A percentile compares a stretch with the other conserved stretches of the same genome.
Evolutionary conservation across 2,888 invertebrate species (phyloP).

Genomic region (Therioaphis trifolii): DNA sequence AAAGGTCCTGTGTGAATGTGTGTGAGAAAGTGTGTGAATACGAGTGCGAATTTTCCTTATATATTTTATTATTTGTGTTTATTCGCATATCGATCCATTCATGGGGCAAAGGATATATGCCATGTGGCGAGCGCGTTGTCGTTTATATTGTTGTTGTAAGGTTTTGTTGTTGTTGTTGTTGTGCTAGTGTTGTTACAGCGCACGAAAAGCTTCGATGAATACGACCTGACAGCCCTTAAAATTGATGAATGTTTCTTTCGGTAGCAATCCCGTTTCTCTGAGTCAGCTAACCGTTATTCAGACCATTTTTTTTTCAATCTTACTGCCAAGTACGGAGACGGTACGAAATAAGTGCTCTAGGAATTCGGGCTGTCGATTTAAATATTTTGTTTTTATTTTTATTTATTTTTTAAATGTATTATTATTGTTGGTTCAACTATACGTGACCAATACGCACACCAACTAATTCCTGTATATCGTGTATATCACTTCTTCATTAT

Average conservation of each 20-base stretch:
- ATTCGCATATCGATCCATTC: slow-evolving; percentile 11
- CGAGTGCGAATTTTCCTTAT: neutral
- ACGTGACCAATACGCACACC: too few relatives aligned
- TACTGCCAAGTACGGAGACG: neutral
- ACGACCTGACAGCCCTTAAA: slow-evolving; percentile 58
- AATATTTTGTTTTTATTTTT: too few relatives aligned
- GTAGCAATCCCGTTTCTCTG: neutral
- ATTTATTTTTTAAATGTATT: too few relatives aligned
- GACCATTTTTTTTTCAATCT: neutral
- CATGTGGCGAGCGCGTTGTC: neutral
- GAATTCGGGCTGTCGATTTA: too few relatives aligned
- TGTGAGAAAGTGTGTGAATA: too few relatives aligned
- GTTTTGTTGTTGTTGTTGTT: neutral
- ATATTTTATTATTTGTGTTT: neutral
- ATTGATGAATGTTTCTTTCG: slow-evolving; percentile 56
- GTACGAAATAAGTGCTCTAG: neutral
- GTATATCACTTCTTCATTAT: too few relatives aligned
- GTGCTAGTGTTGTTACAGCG: neutral
- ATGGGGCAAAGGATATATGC: neutral
- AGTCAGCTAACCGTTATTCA: too few relatives aligned
- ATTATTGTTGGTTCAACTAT: too few relatives aligned
- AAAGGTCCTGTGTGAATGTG: too few relatives aligned
- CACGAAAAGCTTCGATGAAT: slow-evolving; percentile 38
- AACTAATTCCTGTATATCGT: too few relatives aligned
- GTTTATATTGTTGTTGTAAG: too few relatives aligned